phyloP scores from a whole-genome alignment of 2,888 invertebrate genomes.

The Cotesia congregata region DNA sequence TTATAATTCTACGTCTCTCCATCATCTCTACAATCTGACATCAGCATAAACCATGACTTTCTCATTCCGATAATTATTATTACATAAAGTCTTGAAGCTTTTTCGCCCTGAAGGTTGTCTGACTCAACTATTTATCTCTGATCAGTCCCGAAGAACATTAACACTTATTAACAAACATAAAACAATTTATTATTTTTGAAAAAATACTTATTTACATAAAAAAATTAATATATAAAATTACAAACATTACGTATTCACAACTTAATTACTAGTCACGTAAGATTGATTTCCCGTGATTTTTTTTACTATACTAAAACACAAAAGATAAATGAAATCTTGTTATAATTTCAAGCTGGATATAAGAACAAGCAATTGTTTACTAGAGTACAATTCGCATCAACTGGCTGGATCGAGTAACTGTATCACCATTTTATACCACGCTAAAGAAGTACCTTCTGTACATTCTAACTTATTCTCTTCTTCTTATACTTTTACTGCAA shows the following conservation, averaged over 20 bases:
- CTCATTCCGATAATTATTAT: slow-evolving; percentile 21
- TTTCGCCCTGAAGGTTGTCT: slow-evolving; percentile 11
- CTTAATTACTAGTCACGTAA: not conserved
- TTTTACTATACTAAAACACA: not conserved
- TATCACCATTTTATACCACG: slow-evolving; percentile 62
- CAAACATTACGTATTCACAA: not conserved
- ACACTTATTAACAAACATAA: not conserved
- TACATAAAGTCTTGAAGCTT: not conserved
- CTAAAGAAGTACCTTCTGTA: slow-evolving; percentile 42
- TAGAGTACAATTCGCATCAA: slow-evolving; percentile 56
- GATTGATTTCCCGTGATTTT: not conserved
- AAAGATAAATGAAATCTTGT: not conserved
- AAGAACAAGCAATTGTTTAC: slow-evolving; percentile 53
- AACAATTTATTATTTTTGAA: not conserved
- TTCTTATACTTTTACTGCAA: slow-evolving; percentile 29
- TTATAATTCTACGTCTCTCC: slow-evolving; percentile 9
- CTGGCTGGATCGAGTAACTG: slow-evolving; percentile 53
- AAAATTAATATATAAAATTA: not conserved
- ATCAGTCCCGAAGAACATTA: slow-evolving; percentile 8
- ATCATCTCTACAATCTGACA: slow-evolving; percentile 13
- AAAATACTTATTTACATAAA: not conserved
- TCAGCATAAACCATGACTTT: slow-evolving; percentile 30
- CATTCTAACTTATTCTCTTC: slow-evolving; percentile 37
- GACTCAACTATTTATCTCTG: not conserved
- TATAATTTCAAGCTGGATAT: slow-evolving; percentile 35